Evolutionary conservation across 2,888 invertebrate species (phyloP), one percentile per base, ranked within the genome.

Genomic region (Dermolepida albohirtum): DNA sequence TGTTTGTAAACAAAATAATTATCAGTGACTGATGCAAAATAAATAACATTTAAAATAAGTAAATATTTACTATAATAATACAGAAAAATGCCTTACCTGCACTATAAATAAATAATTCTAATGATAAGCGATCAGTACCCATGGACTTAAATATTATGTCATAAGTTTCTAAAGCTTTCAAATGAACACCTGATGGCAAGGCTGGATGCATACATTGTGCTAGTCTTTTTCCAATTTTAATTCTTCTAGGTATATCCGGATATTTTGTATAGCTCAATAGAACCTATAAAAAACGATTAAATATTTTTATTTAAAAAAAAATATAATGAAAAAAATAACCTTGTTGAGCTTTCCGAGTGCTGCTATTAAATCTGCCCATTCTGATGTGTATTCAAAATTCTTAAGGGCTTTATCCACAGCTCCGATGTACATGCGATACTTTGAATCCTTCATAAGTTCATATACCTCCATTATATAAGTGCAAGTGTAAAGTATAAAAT

Each of bases 171-270:
- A 96, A 84, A 17, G 95, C 95, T 83, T 95, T 96, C 70, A 96
- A 84, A 83, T 96, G 96, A 27, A 96, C 96, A 40, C 96, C 96
- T 64, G 93, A 92, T 17, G 96, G 96, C 73, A 96, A 85, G 14
- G 93, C 93, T 40, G 96, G 96, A 85, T 97, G 96, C 88, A 96
- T 92, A 81, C 96, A 97, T 87, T 96, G 96, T 52, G 96, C 94
- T 72, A 97, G 85, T 70, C 96, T 87, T 84, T 96, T 97, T 57
- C 94, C 93, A 72, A 96, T 93, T 77, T 94, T 93, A 74, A 95
- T 92, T 73, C 94, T 86, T 71, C 94, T 87, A 6, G 96, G 96
- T 76, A 97, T 93, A 27, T 94, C 90, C 71, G 92, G 91, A 83
- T 91, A 95, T 79, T 94, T 94, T 77, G 90, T 88, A 82, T 95